Evolutionary conservation across 2,888 invertebrate genomes (phyloP), one percentile per base, ranked within the genome.

Genomic region (Conchocele bisecta): DNA sequence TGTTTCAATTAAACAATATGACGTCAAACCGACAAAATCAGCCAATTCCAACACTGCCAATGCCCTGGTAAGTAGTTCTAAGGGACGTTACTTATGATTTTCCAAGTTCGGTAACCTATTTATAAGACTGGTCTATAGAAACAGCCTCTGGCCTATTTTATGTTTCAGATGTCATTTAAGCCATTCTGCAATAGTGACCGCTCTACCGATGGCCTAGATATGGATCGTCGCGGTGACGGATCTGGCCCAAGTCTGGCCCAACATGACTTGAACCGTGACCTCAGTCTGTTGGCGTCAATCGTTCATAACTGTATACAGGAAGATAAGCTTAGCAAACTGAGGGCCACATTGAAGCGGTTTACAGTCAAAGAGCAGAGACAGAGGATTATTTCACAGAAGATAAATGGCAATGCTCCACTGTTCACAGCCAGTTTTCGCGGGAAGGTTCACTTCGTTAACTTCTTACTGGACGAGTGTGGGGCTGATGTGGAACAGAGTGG

Each of bases 401-500:
- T 83, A n/a, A 80, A 83, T 46, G 86, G 84, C 39, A 86, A 86
- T 66, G 75, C 86, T 5, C 81, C 87, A 11, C 69, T 88, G 46
- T 85, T 88, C 53, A 75, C 81, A 7, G 81, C 85, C n/a, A 83
- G 85, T 33, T 65, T 79, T 39, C 72, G 80, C 33, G 88, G 89
- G 11, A 79, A 82, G 39, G 79, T 85, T 1, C 80, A 82, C 57
- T 84, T 97, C 74, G 96, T 95, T 11, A 95, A 96, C 90, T 97
- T 96, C 92, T 93, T 98, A 39, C 94, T 97, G 77, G 94, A 94
- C 65, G 94, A 94, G 64, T 97, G 97, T 91, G 93, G 93, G 86
- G 97, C 97, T 0, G 95, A 96, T 87, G 93, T 97, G 20, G 97
- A 98, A 92, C 96, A 96, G 91, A 85, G 88, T 84, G 97, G 97